These are phyloP conservation scores for Uropetala carovei DNA, from an alignment of 2,888 invertebrate genomes.

Conservation along the genomic window DNA sequence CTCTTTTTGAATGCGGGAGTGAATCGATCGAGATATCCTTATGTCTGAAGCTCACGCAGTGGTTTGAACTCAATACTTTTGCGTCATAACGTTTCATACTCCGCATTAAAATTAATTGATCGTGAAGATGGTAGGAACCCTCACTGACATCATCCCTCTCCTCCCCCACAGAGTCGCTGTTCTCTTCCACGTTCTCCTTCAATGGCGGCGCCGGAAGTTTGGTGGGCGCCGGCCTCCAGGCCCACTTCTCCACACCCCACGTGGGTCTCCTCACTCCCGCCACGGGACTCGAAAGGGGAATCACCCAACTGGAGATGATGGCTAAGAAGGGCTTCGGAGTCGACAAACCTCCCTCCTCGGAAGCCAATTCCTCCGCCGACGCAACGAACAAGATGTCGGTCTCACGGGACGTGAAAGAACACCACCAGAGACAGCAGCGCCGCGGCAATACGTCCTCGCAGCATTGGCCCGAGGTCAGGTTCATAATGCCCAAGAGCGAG, in stretches of 20 bases:
- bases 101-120: too few relatives aligned
- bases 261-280: conserved; percentile 39
- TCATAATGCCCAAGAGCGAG: conserved; percentile 57
- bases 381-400: conserved; percentile 9
- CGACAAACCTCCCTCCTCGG: conserved; percentile 39
- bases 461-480: conserved; percentile 55
- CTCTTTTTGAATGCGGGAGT: too few relatives aligned
- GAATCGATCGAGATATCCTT: too few relatives aligned
- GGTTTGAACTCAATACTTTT: too few relatives aligned
- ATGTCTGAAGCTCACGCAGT: too few relatives aligned
- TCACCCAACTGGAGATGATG: conserved; percentile 82
- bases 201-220: conserved; percentile 45
- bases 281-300: conserved; percentile 70
- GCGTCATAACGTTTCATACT: too few relatives aligned
- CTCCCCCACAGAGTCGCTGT: conserved; percentile 48
- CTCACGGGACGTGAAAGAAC: conserved; percentile 46
- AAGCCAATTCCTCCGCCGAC: conserved; percentile 11
- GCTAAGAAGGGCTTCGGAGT: conserved; percentile 74
- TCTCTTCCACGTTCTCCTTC: conserved; percentile 43
- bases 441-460: neutral
- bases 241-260: conserved; percentile 61
- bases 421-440: conserved; percentile 52
- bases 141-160: conserved; percentile 78
- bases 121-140: neutral
- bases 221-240: conserved; percentile 46